Percentiles rank a stretch among this genome's conserved stretches.
phyloP scores from a whole-genome alignment of 2,113 vertebrate species.

The Cranoglanis bouderius region DNA sequence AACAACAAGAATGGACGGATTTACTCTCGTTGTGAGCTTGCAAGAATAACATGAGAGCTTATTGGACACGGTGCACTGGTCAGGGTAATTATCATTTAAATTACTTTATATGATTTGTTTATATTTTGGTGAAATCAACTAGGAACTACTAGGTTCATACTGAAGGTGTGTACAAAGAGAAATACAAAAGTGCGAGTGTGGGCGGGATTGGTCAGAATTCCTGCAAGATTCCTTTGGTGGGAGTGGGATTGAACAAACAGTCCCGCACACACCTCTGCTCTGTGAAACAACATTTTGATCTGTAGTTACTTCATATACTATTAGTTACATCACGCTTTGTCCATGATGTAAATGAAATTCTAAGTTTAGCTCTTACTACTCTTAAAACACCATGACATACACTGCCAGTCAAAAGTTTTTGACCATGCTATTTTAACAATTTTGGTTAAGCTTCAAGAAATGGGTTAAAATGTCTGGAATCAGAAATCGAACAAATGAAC shows the following conservation, averaged over 20 bases:
- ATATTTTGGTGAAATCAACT: background rate
- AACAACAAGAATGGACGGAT: background rate
- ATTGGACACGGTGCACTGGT: background rate
- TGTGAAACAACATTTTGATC: background rate
- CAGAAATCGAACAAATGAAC: background rate
- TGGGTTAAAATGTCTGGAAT: background rate
- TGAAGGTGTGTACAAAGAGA: background rate
- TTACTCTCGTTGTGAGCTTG: background rate
- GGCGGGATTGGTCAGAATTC: background rate
- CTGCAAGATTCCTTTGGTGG: slow-evolving; percentile 22
- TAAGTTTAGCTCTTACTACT: background rate
- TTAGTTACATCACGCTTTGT: background rate
- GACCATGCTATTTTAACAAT: background rate
- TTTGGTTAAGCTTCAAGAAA: background rate
- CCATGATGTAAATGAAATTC: background rate
- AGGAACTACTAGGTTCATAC: background rate
- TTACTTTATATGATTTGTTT: background rate
- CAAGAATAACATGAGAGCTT: background rate
- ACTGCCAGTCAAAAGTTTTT: background rate
- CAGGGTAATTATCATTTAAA: background rate
- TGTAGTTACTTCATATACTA: background rate
- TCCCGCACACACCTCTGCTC: background rate
- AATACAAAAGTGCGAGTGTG: background rate
- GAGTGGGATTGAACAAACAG: slow-evolving; percentile 13
- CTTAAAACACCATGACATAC: background rate